phyloP scores from a whole-genome alignment of 2,797 vertebrate genomes.

The Eleutherodactylus coqui region DNA sequence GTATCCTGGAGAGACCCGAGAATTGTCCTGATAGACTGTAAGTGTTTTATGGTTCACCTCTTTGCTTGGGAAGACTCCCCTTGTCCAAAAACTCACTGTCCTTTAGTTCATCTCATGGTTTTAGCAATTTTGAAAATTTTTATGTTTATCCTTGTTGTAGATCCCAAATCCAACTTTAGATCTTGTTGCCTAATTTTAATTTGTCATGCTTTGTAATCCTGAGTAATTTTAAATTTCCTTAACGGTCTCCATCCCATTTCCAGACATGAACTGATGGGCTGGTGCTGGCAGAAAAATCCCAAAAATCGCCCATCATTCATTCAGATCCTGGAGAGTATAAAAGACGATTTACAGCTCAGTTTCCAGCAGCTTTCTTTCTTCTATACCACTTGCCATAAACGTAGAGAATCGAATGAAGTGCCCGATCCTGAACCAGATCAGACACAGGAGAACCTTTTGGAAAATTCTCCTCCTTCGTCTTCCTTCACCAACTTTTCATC shows the following conservation, averaged over 20 bases:
- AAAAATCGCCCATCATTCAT: slow-evolving; percentile 76
- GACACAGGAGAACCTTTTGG: not conserved
- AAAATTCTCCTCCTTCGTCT: not conserved
- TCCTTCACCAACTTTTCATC: not conserved
- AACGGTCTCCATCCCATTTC: not conserved
- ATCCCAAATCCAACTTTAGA: not conserved
- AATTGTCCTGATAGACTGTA: slow-evolving; percentile 76
- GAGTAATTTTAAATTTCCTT: not conserved
- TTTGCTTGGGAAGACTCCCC: not conserved
- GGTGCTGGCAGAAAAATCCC: slow-evolving; percentile 79
- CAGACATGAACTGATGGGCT: slow-evolving; percentile 77
- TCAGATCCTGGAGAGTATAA: slow-evolving; percentile 76
- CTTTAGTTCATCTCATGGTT: not conserved
- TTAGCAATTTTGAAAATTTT: not conserved
- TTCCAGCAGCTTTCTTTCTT: slow-evolving; percentile 79
- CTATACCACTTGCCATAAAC: slow-evolving; percentile 68
- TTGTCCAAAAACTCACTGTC: not conserved
- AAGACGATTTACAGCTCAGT: slow-evolving; percentile 69
- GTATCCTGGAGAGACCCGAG: slow-evolving; percentile 74
- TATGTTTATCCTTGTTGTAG: not conserved
- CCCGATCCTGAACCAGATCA: slow-evolving; percentile 47
- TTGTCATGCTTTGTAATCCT: not conserved
- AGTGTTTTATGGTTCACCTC: slow-evolving; percentile 60
- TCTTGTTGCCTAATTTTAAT: not conserved
- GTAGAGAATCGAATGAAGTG: slow-evolving; percentile 52